A percentile compares a stretch with the other conserved stretches of the same genome.
Evolutionary conservation across 2,888 invertebrate species (phyloP).

Genomic region (Oasisia sp.): DNA sequence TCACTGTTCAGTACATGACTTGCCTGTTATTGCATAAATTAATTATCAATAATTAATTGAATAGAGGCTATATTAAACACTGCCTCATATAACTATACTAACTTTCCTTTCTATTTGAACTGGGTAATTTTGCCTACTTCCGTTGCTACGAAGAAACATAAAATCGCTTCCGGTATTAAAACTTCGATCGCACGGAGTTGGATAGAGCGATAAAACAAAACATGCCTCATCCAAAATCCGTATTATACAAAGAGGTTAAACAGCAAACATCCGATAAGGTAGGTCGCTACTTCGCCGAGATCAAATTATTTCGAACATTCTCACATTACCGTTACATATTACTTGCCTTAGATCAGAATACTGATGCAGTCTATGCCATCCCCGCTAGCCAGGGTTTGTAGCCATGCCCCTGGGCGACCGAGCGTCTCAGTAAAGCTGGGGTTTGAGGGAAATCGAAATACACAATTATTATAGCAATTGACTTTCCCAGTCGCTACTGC

Average conservation of each 20-base stretch:
- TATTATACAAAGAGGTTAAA: background rate
- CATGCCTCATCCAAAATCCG: conserved; percentile 7
- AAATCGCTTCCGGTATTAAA: background rate
- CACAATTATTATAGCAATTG: too few species aligned
- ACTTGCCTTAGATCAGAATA: too few species aligned
- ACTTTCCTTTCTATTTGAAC: background rate
- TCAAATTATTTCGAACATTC: background rate
- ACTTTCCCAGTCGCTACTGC: too few species aligned
- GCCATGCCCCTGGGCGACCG: background rate
- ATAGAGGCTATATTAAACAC: background rate
- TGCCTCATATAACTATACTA: background rate
- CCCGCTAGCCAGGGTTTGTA: background rate
- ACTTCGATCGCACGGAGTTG: background rate
- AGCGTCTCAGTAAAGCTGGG: too few species aligned
- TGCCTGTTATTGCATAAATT: background rate
- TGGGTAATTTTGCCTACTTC: background rate
- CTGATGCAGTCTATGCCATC: too few species aligned
- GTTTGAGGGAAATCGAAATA: too few species aligned
- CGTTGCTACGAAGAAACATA: background rate
- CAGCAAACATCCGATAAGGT: background rate
- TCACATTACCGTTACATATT: background rate
- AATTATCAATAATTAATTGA: background rate
- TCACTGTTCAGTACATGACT: background rate
- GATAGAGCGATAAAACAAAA: background rate
- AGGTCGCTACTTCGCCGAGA: background rate